Base-by-base conservation (phyloP, 37 sponge, comb jelly and placozoan species). In the Beroe forskalii region DNA sequence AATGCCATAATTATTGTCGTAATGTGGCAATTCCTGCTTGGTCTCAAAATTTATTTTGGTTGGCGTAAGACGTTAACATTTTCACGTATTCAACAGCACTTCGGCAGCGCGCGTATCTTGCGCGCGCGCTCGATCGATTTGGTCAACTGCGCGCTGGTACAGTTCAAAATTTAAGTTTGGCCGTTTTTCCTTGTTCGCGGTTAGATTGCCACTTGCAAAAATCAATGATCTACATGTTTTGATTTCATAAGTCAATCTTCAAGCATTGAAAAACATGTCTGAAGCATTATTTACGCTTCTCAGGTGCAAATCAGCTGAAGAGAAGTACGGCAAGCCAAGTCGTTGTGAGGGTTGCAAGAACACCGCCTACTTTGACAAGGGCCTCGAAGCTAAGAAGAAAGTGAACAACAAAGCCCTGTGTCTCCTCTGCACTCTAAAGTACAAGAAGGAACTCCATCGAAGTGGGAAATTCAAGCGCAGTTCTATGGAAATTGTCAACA, bases 301-400 rank as follows among this genome's bases (percentile, higher is more conserved):
- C 55, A 80, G 86, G 86, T 80, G 86, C 30, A 80, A 80, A 23
- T 80, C 86, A 17, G 55, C 44, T 4, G 86, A 80, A 44, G 86
- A 80, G 28, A 80, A 80, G 86, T 80, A 80, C 35, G 86, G 86
- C 4, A 80, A 80, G 42, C 86, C 86, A 23, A 23, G 38, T 22
- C 44, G 86, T 23, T 80, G 86, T 37, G 86, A 80, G 28, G 86
- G 86, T 1, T 80, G 86, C 86, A 80, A 80, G 86, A 80, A 80
- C 8, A 44, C 37, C 25, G 43, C 86, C 9, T 80, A 80, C 28
- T 80, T 80, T 23, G 86, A 80, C 27, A 80, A 80, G 35, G 86
- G 86, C 28, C 27, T 42, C n/a, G 86, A 80, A 38, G 86, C 86
- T 6, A 80, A 44, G 48, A 41, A 43, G 30, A 80, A 80, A 27